Conservation (phyloP, 2,797 vertebrate genomes). For the Macropus fuliginosus region DNA sequence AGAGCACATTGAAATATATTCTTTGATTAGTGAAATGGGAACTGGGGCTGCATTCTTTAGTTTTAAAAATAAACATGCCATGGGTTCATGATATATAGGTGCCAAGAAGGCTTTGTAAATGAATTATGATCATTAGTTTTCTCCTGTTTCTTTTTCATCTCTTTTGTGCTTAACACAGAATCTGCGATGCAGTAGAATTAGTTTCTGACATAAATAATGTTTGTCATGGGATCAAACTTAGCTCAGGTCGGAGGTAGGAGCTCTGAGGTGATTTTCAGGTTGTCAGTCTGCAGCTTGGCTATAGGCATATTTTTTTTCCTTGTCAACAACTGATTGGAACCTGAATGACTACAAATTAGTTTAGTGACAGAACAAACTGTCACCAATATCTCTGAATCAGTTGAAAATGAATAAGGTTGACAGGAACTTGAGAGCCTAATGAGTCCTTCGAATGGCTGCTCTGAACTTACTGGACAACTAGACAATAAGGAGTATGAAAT, state of each 20-base stretch:
- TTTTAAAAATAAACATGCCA: slow-evolving; percentile 75
- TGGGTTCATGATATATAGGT: slow-evolving; percentile 61
- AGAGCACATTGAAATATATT: slow-evolving; percentile 2
- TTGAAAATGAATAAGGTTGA: slow-evolving; percentile 97
- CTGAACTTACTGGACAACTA: slow-evolving; percentile 90
- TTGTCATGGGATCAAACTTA: slow-evolving; percentile 27
- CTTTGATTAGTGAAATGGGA: slow-evolving; percentile 32
- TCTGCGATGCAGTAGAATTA: slow-evolving; percentile 54
- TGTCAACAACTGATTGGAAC: slow-evolving; percentile 91
- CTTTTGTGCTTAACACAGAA: slow-evolving; percentile 56
- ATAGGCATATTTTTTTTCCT: slow-evolving; percentile 79
- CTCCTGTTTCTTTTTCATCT: slow-evolving; percentile 42
- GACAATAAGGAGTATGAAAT: slow-evolving; percentile 93
- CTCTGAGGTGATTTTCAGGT: slow-evolving; percentile 67
- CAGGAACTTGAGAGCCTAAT: slow-evolving; percentile 97
- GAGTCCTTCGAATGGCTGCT: slow-evolving; percentile 96
- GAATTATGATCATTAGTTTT: slow-evolving; percentile 62
- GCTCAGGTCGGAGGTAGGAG: slow-evolving; percentile 46
- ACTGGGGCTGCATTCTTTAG: slow-evolving; percentile 67
- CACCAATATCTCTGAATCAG: slow-evolving; percentile 91
- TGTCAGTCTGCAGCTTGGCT: slow-evolving; percentile 68
- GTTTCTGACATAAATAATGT: slow-evolving; percentile 59
- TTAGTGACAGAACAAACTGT: slow-evolving; percentile 95
- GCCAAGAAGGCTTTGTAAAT: slow-evolving; percentile 64
- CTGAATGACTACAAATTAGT: slow-evolving; percentile 95